Conservation (phyloP, 2,113 vertebrate genomes). For the Lycaon pictus region DNA sequence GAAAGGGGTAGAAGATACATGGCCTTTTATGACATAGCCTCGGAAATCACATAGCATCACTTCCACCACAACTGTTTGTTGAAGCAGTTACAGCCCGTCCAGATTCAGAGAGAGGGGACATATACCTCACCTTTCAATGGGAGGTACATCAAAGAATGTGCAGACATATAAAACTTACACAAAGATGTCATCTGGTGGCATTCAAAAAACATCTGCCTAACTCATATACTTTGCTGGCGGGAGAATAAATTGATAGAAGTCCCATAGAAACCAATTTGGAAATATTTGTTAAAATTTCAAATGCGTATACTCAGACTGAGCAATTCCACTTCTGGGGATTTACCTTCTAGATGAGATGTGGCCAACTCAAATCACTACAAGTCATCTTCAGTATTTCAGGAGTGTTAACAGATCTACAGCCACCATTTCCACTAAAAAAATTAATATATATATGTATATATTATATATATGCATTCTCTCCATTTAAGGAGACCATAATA, state of each 20-base stretch:
- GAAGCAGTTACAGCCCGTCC: not conserved
- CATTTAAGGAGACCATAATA: not conserved
- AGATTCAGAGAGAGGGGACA: not conserved
- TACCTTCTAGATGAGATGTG: not conserved
- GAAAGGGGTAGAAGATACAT: not conserved
- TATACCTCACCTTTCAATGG: not conserved
- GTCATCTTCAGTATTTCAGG: not conserved
- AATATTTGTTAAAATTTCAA: constrained; percentile 1
- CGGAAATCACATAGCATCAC: not conserved
- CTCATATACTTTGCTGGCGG: not conserved
- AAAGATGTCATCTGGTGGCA: not conserved
- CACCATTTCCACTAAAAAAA: not conserved
- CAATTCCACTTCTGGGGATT: not conserved
- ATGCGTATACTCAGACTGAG: not conserved
- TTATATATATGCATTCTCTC: not conserved
- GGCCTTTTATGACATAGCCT: not conserved
- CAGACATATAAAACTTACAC: not conserved
- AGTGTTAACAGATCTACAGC: not conserved
- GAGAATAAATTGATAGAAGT: not conserved
- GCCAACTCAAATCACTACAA: not conserved
- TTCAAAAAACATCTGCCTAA: not conserved
- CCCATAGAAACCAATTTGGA: not conserved
- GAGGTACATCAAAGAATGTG: not conserved
- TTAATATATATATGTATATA: no score
- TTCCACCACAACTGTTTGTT: not conserved